phyloP scores from a whole-genome alignment of 2,888 invertebrate species.

The Orthonychiurus folsomi region DNA sequence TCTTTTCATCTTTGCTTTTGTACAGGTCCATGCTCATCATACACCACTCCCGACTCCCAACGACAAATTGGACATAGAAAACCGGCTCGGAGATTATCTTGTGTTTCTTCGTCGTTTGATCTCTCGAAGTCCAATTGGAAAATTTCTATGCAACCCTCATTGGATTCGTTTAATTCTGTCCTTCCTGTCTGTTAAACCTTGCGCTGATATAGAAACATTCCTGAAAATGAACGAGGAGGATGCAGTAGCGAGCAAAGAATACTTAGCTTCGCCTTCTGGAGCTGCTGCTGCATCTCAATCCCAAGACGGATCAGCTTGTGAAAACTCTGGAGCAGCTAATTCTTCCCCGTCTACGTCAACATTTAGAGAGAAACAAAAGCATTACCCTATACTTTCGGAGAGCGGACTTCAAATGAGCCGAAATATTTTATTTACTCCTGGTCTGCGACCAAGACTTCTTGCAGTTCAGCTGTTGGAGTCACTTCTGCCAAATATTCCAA shows the following conservation, averaged over 20 bases:
- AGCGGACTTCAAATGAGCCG: conserved; percentile 9
- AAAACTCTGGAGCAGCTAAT: neutral
- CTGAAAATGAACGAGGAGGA: conserved; percentile 20
- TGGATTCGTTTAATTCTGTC: conserved; percentile 51
- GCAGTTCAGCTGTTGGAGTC: conserved; percentile 50
- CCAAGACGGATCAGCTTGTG: neutral
- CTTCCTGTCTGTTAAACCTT: conserved; percentile 42
- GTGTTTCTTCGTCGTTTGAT: conserved; percentile 52
- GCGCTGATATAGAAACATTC: conserved; percentile 35
- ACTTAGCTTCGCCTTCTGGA: neutral
- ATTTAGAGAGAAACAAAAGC: neutral
- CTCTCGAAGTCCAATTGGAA: conserved; percentile 46
- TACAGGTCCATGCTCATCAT: too few relatives aligned
- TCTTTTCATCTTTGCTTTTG: neutral
- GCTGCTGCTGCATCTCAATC: neutral
- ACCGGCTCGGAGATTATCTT: conserved; percentile 50
- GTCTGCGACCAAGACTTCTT: conserved; percentile 49
- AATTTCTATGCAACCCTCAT: conserved; percentile 47
- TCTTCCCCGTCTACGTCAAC: neutral
- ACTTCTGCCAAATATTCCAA: conserved; percentile 46
- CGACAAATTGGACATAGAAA: conserved; percentile 42
- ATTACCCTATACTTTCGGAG: conserved; percentile 19
- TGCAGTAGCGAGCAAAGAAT: neutral
- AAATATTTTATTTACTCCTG: conserved; percentile 41
- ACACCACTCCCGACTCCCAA: conserved; percentile 27